phyloP scores from a whole-genome alignment of 2,888 invertebrate genomes.

The Tuta absoluta region DNA sequence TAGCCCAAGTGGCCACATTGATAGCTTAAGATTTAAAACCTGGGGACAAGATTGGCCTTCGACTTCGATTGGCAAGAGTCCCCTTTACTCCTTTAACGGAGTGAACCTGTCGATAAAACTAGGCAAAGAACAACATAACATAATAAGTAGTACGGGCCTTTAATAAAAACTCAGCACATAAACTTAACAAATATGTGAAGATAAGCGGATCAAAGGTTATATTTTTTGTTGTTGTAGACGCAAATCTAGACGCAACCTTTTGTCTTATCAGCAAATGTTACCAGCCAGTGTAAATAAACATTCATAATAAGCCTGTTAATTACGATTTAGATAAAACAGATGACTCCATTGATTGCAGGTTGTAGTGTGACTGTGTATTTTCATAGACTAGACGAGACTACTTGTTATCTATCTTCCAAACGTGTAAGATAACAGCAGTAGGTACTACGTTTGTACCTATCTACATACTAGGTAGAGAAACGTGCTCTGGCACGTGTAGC shows the following conservation, averaged over 20 bases:
- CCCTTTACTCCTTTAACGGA: constrained; percentile 85
- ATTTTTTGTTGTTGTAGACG: constrained; percentile 5
- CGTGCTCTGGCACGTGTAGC: too few relatives aligned
- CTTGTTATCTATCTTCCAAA: neutral
- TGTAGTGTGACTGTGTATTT: neutral
- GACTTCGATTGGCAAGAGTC: too few relatives aligned
- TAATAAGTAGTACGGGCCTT: too few relatives aligned
- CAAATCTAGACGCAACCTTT: constrained; percentile 1
- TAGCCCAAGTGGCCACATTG: too few relatives aligned
- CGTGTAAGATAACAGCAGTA: too few relatives aligned
- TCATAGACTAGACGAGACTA: neutral
- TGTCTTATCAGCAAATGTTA: neutral
- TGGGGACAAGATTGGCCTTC: constrained; percentile 84
- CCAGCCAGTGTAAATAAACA: neutral
- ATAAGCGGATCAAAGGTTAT: neutral
- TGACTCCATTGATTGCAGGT: constrained; percentile 3
- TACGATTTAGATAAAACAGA: neutral
- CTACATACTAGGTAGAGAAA: too few relatives aligned
- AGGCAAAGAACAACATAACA: too few relatives aligned
- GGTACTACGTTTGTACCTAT: too few relatives aligned
- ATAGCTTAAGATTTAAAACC: constrained; percentile 80
- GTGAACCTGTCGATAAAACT: too few relatives aligned
- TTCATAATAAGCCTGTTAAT: neutral
- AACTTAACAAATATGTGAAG: constrained; percentile 54
- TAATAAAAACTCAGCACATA: too few relatives aligned